Percentiles rank a stretch among this genome's conserved stretches.
phyloP scores from a whole-genome alignment of 2,797 vertebrate genomes.

The Sebastes trivittatus region DNA sequence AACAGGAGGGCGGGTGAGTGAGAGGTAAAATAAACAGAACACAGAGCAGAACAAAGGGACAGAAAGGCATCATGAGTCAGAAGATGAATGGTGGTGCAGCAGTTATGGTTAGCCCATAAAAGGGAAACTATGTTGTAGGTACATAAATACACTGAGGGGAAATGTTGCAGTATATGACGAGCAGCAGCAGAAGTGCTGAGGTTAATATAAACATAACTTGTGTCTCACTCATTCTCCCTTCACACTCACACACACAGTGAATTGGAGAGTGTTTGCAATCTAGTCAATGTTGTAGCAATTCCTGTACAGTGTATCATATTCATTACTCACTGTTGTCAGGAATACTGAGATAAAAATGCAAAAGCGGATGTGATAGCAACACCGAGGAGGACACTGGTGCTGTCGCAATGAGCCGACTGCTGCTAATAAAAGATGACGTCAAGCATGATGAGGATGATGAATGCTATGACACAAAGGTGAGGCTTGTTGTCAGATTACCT shows the following conservation, averaged over 20 bases:
- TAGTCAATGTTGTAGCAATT: slow-evolving; percentile 16
- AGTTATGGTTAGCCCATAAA: slow-evolving; percentile 64
- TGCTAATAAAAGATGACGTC: background rate
- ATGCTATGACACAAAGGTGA: background rate
- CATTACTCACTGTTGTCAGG: slow-evolving; percentile 4
- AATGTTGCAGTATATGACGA: slow-evolving; percentile 61
- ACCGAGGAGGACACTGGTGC: background rate
- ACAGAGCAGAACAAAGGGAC: slow-evolving; percentile 22
- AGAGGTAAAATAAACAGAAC: background rate
- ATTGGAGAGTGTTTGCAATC: slow-evolving; percentile 6
- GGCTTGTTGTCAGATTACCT: background rate
- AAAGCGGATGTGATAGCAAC: background rate
- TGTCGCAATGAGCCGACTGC: background rate
- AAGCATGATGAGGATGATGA: background rate
- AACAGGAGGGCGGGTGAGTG: background rate
- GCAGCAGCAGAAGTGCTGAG: slow-evolving; percentile 31
- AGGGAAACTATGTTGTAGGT: slow-evolving; percentile 72
- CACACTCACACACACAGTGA: slow-evolving; percentile 21
- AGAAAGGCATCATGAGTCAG: slow-evolving; percentile 48
- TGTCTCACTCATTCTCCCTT: slow-evolving; percentile 36
- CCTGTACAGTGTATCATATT: background rate
- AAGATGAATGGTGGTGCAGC: slow-evolving; percentile 52
- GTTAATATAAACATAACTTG: slow-evolving; percentile 61
- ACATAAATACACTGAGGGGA: slow-evolving; percentile 66
- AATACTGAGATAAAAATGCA: background rate